Base-by-base conservation (phyloP, 1,140 invertebrate genomes). In the Drosophila albomicans region DNA sequence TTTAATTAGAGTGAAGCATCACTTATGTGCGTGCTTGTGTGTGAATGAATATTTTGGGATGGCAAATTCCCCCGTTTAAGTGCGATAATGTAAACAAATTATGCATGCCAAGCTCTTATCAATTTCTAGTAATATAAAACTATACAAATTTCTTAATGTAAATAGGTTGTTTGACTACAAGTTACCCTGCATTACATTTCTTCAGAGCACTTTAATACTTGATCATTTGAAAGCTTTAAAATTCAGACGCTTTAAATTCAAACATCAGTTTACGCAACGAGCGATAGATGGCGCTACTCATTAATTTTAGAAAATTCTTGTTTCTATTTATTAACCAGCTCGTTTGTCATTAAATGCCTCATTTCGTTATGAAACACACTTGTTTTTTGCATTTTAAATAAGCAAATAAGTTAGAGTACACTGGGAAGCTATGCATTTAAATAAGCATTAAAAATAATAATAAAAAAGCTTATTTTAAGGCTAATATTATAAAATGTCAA, bases 1-100 rank as follows among this genome's bases (percentile, higher is more conserved):
- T 70, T 63, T 46, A 41, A 43, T 58, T 49, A 51, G 54, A 51
- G 4, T 49, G n/a, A 41, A 16, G 20, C 30, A 46, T 5, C 43
- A 30, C 11, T 30, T 32, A 32, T 28, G 0, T 28, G 1, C 20
- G 20, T 25, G 20, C 16, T 10, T 11, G 38, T 41, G n/a, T 25
- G 45, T 16, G 45, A 15, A 25, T 25, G 20, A 25, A 25, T 25
- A 25, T 25, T 25, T 25, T 25, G 20, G 6, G 45, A 2, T 16
- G 38, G 11, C 3, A n/a, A 13, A 43, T 43, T 3, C 8, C 46
- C 8, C 46, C 25, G 2, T 3, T 20, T 10, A 49, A 3, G 16
- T 10, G 16, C 1, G 46, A 49, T 25, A 49, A 49, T 15, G 15
- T 49, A 20, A 49, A 49, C 16, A 49, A 20, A 8, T 49, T 4